These are phyloP conservation scores for Hucho hucho DNA, from an alignment of 2,113 vertebrate species.

Conservation along the genomic window DNA sequence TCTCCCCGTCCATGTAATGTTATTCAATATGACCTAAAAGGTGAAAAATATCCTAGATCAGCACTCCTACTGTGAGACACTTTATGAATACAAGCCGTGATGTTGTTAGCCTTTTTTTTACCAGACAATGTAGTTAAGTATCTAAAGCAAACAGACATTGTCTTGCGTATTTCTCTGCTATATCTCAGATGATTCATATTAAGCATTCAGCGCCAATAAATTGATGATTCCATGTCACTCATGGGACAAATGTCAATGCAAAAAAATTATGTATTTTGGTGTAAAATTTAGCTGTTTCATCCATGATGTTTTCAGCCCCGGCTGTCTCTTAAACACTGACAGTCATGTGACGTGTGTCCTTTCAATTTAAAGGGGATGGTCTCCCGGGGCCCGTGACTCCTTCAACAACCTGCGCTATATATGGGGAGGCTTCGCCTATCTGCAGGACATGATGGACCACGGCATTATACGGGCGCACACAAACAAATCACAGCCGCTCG, in stretches of 20 bases:
- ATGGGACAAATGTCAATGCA: background rate
- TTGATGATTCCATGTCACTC: background rate
- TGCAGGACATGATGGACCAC: constrained; percentile 93
- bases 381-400: constrained; percentile 87
- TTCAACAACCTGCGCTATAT: constrained; percentile 93
- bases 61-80: no score
- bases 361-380: constrained; percentile 84
- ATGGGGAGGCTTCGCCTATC: constrained; percentile 91
- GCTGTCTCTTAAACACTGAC: constrained; percentile 36
- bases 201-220: no score
- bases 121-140: background rate
- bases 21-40: no score
- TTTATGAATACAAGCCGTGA: no score
- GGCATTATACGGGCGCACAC: constrained; percentile 84
- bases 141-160: background rate
- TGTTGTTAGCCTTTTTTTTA: no score
- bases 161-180: background rate
- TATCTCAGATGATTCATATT: background rate
- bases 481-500: constrained; percentile 76
- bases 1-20: no score
- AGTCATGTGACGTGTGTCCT: constrained; percentile 41
- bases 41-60: no score
- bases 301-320: constrained; percentile 8
- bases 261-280: background rate
- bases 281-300: constrained; percentile 18